phyloP scores from a whole-genome alignment of 2,888 invertebrate genomes.

The Drosophila subquinaria region DNA sequence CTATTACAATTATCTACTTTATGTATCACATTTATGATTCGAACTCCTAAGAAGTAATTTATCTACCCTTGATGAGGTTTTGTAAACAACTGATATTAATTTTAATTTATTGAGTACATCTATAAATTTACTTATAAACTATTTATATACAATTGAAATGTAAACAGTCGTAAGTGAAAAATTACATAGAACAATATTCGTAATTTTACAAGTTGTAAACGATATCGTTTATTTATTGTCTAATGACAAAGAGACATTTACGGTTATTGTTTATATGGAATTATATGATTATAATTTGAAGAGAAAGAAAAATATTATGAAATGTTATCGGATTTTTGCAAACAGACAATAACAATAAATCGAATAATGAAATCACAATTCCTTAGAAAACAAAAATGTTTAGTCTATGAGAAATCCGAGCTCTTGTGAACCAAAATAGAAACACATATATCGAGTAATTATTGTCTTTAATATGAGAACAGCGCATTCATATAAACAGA shows the following conservation, averaged over 20 bases:
- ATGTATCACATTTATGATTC: neutral
- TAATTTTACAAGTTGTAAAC: neutral
- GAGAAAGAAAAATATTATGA: too few species aligned
- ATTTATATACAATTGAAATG: neutral
- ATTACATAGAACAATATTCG: neutral
- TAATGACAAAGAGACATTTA: neutral
- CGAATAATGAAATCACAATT: neutral
- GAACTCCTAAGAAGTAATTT: neutral
- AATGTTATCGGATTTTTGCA: neutral
- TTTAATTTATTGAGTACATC: too few species aligned
- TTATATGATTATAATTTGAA: neutral
- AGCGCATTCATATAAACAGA: too few species aligned
- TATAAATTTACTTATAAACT: neutral
- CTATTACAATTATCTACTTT: neutral
- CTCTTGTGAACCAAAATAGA: too few species aligned
- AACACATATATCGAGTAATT: too few species aligned
- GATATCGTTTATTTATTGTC: neutral
- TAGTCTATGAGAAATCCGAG: too few species aligned
- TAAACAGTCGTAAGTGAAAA: neutral
- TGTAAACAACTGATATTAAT: neutral
- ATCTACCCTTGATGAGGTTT: neutral
- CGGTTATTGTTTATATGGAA: neutral
- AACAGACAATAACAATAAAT: neutral
- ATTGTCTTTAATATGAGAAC: too few species aligned
- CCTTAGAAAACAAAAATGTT: neutral